Conservation (phyloP, 2,888 invertebrate species). For the Idaea straminata region DNA sequence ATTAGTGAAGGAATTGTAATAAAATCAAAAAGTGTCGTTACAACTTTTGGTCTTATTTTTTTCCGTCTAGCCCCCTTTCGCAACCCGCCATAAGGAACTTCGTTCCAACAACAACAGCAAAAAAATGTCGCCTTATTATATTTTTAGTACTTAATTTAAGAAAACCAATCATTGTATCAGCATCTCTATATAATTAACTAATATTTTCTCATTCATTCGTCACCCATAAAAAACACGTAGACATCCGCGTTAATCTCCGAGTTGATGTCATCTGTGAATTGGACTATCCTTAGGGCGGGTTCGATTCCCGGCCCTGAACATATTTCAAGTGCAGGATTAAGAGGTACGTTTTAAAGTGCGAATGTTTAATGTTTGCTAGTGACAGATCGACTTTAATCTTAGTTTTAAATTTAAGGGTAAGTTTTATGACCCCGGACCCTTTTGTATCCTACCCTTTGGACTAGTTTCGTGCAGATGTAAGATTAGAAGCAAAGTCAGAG, state of each 20-base stretch:
- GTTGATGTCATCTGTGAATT: slow-evolving; percentile 60
- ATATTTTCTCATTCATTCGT: slow-evolving; percentile 25
- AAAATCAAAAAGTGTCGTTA: too few relatives aligned
- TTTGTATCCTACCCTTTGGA: slow-evolving; percentile 12
- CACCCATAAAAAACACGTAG: slow-evolving; percentile 48
- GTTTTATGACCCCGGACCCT: slow-evolving; percentile 49
- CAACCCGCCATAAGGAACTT: too few relatives aligned
- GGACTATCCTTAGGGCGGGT: slow-evolving; percentile 49
- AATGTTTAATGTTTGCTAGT: slow-evolving; percentile 66
- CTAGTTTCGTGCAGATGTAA: slow-evolving; percentile 35
- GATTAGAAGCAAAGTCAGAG: slow-evolving; percentile 31
- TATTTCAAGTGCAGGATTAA: slow-evolving; percentile 78
- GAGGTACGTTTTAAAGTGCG: slow-evolving; percentile 67
- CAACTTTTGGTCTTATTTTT: too few relatives aligned
- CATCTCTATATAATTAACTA: slow-evolving; percentile 33
- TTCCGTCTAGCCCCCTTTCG: too few relatives aligned
- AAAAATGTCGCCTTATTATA: too few relatives aligned
- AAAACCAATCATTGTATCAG: too few relatives aligned
- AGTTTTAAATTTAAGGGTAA: slow-evolving; percentile 59
- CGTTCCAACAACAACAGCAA: too few relatives aligned
- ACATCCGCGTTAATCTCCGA: slow-evolving; percentile 56
- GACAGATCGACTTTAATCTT: slow-evolving; percentile 74
- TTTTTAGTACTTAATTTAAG: too few relatives aligned
- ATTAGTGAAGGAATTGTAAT: too few relatives aligned
- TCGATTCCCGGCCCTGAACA: slow-evolving; percentile 49